Conservation (phyloP, 2,797 vertebrate genomes). For the Allobates femoralis region DNA sequence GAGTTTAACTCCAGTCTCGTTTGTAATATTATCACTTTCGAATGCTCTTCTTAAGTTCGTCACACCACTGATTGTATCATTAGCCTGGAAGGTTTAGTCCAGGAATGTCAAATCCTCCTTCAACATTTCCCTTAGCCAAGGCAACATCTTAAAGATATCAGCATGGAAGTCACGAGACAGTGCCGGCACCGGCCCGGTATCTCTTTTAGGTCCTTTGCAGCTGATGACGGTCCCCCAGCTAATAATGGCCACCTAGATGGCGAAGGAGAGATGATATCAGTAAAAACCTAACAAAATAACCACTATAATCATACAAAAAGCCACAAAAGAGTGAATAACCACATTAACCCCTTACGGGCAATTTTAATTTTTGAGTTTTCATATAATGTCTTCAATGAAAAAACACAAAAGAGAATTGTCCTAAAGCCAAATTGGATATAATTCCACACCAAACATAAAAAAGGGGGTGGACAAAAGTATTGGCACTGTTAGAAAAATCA, state of each 20-base stretch:
- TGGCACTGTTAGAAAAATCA: too few species aligned
- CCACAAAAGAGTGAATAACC: too few species aligned
- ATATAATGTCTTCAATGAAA: too few species aligned
- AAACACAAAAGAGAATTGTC: too few species aligned
- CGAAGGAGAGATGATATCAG: neutral
- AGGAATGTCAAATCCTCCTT: conserved; percentile 13
- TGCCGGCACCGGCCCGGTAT: neutral
- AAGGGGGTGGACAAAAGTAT: too few species aligned
- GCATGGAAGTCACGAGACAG: conserved; percentile 33
- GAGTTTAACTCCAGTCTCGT: neutral
- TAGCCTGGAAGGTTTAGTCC: neutral
- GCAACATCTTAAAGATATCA: neutral
- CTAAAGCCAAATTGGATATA: too few species aligned
- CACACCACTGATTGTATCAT: neutral
- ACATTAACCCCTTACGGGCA: too few species aligned
- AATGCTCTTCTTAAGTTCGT: neutral
- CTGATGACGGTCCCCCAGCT: conserved; percentile 42
- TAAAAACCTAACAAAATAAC: neutral
- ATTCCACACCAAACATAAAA: too few species aligned
- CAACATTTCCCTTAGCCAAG: conserved; percentile 31
- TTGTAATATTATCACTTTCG: neutral
- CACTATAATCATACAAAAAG: neutral
- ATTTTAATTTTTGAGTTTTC: too few species aligned
- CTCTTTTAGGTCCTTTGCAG: neutral
- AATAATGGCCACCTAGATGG: conserved; percentile 35